phyloP scores from a whole-genome alignment of 2,113 vertebrate genomes.

The Clarias macrocephalus region DNA sequence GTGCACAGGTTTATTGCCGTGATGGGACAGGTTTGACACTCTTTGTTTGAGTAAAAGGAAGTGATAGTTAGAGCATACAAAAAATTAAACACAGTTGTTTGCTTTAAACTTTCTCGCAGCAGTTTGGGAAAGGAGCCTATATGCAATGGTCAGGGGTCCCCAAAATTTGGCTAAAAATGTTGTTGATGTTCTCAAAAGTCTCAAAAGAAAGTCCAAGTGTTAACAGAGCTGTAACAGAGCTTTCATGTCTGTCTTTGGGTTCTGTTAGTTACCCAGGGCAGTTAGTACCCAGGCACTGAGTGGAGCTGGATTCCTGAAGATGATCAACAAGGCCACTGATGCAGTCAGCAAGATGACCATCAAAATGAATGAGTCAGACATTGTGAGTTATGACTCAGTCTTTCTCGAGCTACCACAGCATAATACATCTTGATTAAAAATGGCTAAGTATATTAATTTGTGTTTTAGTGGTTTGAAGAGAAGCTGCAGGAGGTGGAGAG shows the following conservation, averaged over 20 bases:
- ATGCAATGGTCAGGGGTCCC: too few species aligned
- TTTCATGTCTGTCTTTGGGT: conserved; percentile 43
- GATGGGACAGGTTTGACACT: neutral
- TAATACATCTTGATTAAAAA: neutral
- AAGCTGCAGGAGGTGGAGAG: conserved; percentile 96
- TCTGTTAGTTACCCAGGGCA: conserved; percentile 86
- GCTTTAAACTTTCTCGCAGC: neutral
- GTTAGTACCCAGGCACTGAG: conserved; percentile 91
- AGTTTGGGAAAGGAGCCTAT: neutral
- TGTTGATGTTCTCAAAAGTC: neutral
- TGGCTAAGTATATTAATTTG: neutral
- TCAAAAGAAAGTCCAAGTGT: neutral
- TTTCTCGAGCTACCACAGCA: neutral
- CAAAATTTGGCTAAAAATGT: neutral
- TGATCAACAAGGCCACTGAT: conserved; percentile 95
- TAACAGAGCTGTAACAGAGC: too few species aligned
- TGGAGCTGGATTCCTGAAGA: conserved; percentile 95
- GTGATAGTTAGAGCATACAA: neutral
- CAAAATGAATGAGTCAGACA: conserved; percentile 97
- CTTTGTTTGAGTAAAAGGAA: neutral
- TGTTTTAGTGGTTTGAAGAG: conserved; percentile 94
- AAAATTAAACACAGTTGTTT: neutral
- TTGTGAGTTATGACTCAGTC: conserved; percentile 70
- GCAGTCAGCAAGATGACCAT: conserved; percentile 99
- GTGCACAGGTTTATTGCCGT: neutral